phyloP scores from a whole-genome alignment of 2,113 vertebrate species.

The Amphilophus citrinellus region DNA sequence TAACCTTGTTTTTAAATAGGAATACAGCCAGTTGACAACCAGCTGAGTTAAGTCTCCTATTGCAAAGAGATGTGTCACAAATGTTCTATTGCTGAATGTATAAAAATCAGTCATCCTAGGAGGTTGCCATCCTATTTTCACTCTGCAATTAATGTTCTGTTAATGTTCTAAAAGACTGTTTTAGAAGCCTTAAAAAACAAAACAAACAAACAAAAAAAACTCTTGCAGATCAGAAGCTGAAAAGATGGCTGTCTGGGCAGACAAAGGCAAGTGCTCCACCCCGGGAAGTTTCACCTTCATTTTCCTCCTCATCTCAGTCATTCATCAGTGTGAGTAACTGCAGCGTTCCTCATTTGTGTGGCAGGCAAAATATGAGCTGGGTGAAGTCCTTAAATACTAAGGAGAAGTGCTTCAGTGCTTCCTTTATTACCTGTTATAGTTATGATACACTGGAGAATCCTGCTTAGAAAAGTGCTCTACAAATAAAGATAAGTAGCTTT shows the following conservation, averaged over 20 bases:
- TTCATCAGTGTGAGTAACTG: slow-evolving; percentile 70
- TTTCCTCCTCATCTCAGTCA: slow-evolving; percentile 64
- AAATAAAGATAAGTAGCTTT: background rate
- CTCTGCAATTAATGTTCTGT: background rate
- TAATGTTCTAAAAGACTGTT: background rate
- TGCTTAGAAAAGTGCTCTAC: background rate
- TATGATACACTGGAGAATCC: too few relatives aligned
- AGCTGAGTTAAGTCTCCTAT: too few relatives aligned
- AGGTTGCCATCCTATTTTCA: background rate
- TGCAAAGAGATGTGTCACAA: too few relatives aligned
- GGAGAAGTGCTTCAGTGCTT: background rate
- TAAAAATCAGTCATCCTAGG: background rate
- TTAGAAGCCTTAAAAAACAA: background rate
- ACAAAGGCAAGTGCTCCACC: slow-evolving; percentile 18
- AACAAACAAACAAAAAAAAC: background rate
- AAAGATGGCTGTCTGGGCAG: slow-evolving; percentile 70
- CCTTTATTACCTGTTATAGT: too few relatives aligned
- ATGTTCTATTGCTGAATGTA: background rate
- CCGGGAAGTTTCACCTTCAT: slow-evolving; percentile 19
- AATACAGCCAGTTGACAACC: too few relatives aligned
- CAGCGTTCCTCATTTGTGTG: background rate
- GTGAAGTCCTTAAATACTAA: background rate
- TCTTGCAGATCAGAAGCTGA: slow-evolving; percentile 70
- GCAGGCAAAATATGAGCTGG: background rate
- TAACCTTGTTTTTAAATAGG: too few relatives aligned